These are phyloP conservation scores for Tychaedon coryphoeus DNA, from an alignment of 2,113 vertebrate genomes.

Conservation along the genomic window DNA sequence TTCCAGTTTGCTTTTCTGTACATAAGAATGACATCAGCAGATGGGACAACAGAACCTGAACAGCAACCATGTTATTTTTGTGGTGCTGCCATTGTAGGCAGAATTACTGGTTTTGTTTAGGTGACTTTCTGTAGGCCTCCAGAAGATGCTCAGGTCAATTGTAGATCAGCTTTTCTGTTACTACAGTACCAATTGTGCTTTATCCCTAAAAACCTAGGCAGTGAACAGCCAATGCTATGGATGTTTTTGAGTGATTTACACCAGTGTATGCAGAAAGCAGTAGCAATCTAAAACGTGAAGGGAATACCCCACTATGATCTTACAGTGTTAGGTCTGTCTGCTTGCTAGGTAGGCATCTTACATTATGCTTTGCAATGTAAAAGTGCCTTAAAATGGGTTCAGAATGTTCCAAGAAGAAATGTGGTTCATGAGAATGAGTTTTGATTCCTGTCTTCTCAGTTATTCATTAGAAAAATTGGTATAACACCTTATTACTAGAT, in stretches of 20 bases:
- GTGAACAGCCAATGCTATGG: neutral
- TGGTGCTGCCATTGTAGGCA: neutral
- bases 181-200: neutral
- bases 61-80: neutral
- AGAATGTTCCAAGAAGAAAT: neutral
- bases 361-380: neutral
- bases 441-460: neutral
- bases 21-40: neutral
- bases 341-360: neutral
- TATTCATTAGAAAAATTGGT: neutral
- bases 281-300: neutral
- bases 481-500: neutral
- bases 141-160: neutral
- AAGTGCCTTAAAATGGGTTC: neutral
- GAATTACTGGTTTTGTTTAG: neutral
- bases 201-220: neutral
- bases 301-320: neutral
- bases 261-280: neutral
- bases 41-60: neutral
- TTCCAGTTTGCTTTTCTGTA: neutral
- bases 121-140: neutral
- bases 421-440: neutral
- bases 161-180: neutral
- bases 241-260: neutral
- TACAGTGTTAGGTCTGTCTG: neutral